Evolutionary conservation across 2,113 vertebrate species (phyloP).

Genomic region (Spheniscus mendiculus): DNA sequence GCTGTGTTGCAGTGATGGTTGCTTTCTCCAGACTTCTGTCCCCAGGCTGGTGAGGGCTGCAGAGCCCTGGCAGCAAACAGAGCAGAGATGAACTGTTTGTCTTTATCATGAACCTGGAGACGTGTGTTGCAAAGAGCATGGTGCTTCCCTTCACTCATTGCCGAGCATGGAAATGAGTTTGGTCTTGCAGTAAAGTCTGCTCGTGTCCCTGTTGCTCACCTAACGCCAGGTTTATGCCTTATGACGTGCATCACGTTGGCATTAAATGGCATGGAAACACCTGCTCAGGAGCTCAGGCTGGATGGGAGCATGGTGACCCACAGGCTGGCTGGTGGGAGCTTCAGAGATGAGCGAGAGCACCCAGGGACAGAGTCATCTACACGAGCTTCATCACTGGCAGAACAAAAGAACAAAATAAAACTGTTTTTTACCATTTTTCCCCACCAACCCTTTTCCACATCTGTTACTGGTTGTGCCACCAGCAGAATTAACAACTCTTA

Average conservation of each 20-base stretch:
- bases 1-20: neutral
- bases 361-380: neutral
- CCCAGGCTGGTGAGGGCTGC: neutral
- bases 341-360: neutral
- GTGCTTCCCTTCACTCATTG: neutral
- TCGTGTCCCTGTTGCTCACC: neutral
- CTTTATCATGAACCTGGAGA: neutral
- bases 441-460: neutral
- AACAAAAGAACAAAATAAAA: neutral
- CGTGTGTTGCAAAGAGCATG: neutral
- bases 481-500: neutral
- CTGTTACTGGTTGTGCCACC: neutral
- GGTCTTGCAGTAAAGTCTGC: neutral
- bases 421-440: neutral
- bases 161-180: neutral
- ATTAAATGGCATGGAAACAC: neutral
- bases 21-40: neutral
- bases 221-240: neutral
- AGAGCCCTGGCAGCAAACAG: neutral
- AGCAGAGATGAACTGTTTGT: neutral
- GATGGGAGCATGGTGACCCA: accelerated
- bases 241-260: neutral
- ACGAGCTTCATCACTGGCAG: neutral
- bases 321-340: neutral
- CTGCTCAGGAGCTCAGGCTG: neutral